phyloP scores from a whole-genome alignment of 2,888 invertebrate genomes.

The Pyrocoelia pectoralis region DNA sequence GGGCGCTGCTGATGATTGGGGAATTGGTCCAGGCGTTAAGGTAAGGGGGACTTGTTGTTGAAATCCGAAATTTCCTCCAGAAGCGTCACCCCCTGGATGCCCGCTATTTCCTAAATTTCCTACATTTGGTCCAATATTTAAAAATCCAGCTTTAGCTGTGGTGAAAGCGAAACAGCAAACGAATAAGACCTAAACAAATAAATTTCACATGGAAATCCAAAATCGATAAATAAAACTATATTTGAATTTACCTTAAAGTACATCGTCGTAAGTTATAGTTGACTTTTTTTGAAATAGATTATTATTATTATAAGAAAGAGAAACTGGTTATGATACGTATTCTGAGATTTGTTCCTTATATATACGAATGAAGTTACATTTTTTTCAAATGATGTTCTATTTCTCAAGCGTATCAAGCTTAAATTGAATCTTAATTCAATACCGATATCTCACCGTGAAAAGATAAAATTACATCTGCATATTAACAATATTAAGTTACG shows the following conservation, averaged over 20 bases:
- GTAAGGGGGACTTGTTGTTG: constrained; percentile 32
- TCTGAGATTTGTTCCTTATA: constrained; percentile 8
- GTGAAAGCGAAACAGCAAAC: constrained; percentile 15
- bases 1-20: constrained; percentile 11
- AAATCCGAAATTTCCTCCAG: constrained; percentile 19
- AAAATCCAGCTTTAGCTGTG: constrained; percentile 24
- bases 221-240: background rate
- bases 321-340: constrained; percentile 11
- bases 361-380: constrained; percentile 12
- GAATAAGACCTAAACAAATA: constrained; percentile 12
- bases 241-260: constrained; percentile 26
- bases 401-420: constrained; percentile 27
- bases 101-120: constrained; percentile 13
- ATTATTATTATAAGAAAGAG: constrained; percentile 7
- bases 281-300: constrained; percentile 5
- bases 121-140: constrained; percentile 23
- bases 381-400: constrained; percentile 19
- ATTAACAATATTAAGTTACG: constrained; percentile 2
- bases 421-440: constrained; percentile 23
- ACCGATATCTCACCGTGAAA: constrained; percentile 11
- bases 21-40: constrained; percentile 26
- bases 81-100: background rate
- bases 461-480: constrained; percentile 24
- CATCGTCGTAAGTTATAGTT: constrained; percentile 11
- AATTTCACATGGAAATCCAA: too few species aligned